Percentiles rank a stretch among this genome's conserved stretches.
Conservation (phyloP, 1,140 invertebrate genomes). For the Caenorhabditis brenneri region DNA sequence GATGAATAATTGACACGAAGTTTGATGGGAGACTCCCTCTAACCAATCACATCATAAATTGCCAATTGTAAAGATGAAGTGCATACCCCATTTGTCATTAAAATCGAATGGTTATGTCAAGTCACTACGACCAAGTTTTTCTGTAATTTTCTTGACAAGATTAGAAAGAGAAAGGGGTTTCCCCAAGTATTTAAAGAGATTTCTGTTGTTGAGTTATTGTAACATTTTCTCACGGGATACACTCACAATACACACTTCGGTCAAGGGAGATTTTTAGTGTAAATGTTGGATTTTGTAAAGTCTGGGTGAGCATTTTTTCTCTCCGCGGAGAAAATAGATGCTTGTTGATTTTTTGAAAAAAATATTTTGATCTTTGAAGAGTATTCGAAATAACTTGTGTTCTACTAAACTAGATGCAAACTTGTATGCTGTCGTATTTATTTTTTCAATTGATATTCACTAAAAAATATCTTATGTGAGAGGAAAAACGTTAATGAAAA, state of each 20-base stretch:
- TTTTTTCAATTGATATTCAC: neutral
- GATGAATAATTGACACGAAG: conserved; percentile 20
- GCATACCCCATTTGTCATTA: neutral
- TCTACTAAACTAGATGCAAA: too few species aligned
- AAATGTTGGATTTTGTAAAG: conserved; percentile 36
- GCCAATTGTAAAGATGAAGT: conserved; percentile 15
- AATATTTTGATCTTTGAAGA: neutral
- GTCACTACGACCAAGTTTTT: neutral
- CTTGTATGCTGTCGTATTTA: neutral
- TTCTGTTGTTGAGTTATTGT: neutral
- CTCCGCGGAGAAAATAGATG: neutral
- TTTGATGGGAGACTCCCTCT: neutral
- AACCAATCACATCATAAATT: conserved; percentile 17
- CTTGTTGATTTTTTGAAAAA: neutral
- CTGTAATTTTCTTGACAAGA: neutral
- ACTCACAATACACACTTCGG: conserved; percentile 10
- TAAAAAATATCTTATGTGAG: neutral
- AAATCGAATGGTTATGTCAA: neutral
- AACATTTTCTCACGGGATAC: conserved; percentile 34
- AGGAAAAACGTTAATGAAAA: neutral
- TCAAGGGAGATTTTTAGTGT: conserved; percentile 16
- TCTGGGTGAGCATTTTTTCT: conserved; percentile 5
- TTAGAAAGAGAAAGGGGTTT: too few species aligned
- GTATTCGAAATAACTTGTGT: neutral
- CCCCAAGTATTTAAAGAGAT: neutral